Evolutionary conservation across 2,113 vertebrate species (phyloP).

Genomic region (Tyrannus savana): DNA sequence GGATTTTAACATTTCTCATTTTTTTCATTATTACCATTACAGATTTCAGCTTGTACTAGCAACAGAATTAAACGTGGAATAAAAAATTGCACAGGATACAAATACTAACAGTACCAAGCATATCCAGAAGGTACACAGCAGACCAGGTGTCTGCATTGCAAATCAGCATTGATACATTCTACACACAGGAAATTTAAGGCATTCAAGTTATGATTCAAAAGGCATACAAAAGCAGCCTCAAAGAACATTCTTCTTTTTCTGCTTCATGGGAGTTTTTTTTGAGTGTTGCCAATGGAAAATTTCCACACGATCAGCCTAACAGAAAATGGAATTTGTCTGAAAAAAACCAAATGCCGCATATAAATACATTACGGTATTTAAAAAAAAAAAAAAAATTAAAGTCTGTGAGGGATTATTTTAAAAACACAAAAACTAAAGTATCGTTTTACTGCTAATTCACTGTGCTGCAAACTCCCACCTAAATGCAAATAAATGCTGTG

Average conservation of each 20-base stretch:
- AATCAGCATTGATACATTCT: not conserved
- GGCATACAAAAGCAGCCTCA: not conserved
- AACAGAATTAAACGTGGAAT: not conserved
- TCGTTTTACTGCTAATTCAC: slow-evolving; percentile 42
- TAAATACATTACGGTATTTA: not conserved
- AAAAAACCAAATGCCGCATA: not conserved
- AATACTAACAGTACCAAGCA: not conserved
- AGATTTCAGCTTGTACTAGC: not conserved
- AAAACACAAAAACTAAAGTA: slow-evolving; percentile 2
- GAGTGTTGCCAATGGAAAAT: not conserved
- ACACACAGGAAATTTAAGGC: not conserved
- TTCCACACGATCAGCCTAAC: not conserved
- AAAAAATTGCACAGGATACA: not conserved
- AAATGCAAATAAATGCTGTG: slow-evolving; percentile 38
- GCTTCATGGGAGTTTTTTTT: not conserved
- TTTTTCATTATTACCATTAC: not conserved
- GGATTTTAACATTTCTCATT: not conserved
- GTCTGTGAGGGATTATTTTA: not conserved
- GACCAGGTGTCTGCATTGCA: not conserved
- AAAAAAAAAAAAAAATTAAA: not conserved
- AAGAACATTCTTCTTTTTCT: not conserved
- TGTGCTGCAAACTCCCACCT: not conserved
- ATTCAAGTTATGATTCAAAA: not conserved
- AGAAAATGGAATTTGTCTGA: not conserved
- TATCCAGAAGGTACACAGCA: not conserved